Conservation (phyloP, 2,888 invertebrate genomes). For the Metopia argyrocephala region DNA sequence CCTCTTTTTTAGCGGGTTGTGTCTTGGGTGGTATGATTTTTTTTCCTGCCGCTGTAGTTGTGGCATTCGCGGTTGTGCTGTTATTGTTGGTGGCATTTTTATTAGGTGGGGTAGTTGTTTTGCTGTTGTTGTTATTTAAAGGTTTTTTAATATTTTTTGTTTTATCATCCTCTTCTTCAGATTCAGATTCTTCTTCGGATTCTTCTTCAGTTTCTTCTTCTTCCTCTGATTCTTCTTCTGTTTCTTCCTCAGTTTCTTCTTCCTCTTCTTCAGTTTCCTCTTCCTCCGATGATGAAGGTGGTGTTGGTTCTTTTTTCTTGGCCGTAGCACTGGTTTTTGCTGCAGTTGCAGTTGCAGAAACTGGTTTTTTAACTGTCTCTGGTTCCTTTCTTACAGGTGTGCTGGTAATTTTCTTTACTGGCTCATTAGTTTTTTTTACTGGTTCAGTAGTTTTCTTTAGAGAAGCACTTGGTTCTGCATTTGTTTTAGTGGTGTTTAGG, state of each 20-base stretch:
- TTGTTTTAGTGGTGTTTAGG: constrained; percentile 66
- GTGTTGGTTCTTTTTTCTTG: constrained; percentile 76
- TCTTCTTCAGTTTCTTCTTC: constrained; percentile 69
- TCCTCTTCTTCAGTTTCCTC: constrained; percentile 64
- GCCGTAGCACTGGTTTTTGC: constrained; percentile 41
- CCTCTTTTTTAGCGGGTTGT: constrained; percentile 68
- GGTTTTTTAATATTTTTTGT: constrained; percentile 66
- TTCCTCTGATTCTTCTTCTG: constrained; percentile 65
- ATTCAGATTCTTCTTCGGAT: constrained; percentile 67
- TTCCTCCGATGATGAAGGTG: constrained; percentile 69
- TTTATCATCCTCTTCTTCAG: constrained; percentile 67
- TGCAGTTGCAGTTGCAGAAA: constrained; percentile 27
- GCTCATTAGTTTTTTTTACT: constrained; percentile 64
- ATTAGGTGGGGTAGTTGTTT: constrained; percentile 18
- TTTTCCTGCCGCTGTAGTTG: constrained; percentile 59
- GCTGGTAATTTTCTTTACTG: constrained; percentile 61
- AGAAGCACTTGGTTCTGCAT: constrained; percentile 52
- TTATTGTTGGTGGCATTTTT: constrained; percentile 1
- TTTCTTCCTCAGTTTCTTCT: constrained; percentile 63
- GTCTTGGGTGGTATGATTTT: constrained; percentile 64
- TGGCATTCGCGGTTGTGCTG: constrained; percentile 14
- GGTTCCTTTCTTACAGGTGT: constrained; percentile 67
- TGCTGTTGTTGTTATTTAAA: constrained; percentile 45
- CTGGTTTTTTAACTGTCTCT: constrained; percentile 25
- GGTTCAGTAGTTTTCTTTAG: constrained; percentile 67